Conservation (phyloP, 2,113 vertebrate species). For the Cnemophilus loriae region DNA sequence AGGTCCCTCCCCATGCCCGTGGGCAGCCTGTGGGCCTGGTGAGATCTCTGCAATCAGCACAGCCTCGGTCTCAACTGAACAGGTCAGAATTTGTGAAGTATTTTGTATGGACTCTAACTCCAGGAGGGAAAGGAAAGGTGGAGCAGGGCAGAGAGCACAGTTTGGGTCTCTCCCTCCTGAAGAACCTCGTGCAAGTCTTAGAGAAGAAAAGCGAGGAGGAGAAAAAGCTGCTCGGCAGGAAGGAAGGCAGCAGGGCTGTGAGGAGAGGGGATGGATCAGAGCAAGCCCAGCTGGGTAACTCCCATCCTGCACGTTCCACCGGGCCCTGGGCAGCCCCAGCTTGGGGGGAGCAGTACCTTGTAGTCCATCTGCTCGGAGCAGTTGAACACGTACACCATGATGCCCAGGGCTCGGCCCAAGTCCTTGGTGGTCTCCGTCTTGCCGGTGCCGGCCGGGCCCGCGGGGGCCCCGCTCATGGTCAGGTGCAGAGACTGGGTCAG, state of each 20-base stretch:
- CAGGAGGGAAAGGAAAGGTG: neutral
- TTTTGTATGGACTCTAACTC: neutral
- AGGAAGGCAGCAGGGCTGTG: neutral
- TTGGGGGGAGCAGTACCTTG: conserved; percentile 73
- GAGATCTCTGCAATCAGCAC: neutral
- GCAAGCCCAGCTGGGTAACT: neutral
- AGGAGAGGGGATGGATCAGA: neutral
- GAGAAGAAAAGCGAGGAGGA: neutral
- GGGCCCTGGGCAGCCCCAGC: accelerated
- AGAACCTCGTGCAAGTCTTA: neutral
- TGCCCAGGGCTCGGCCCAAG: conserved; percentile 87
- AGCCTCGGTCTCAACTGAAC: neutral
- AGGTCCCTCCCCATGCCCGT: neutral
- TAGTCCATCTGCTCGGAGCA: conserved; percentile 99
- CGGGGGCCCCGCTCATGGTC: conserved; percentile 92
- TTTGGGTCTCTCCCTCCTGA: neutral
- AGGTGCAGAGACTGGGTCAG: conserved; percentile 94
- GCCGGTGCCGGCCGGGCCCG: conserved; percentile 91
- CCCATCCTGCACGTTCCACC: neutral
- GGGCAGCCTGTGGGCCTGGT: neutral
- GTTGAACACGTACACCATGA: conserved; percentile 98
- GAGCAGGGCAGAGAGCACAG: neutral
- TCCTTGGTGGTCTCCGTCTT: conserved; percentile 98
- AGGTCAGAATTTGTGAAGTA: neutral
- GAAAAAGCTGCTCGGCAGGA: neutral